These are phyloP conservation scores for Phania funesta DNA, from an alignment of 2,888 invertebrate species.

Conservation along the genomic window DNA sequence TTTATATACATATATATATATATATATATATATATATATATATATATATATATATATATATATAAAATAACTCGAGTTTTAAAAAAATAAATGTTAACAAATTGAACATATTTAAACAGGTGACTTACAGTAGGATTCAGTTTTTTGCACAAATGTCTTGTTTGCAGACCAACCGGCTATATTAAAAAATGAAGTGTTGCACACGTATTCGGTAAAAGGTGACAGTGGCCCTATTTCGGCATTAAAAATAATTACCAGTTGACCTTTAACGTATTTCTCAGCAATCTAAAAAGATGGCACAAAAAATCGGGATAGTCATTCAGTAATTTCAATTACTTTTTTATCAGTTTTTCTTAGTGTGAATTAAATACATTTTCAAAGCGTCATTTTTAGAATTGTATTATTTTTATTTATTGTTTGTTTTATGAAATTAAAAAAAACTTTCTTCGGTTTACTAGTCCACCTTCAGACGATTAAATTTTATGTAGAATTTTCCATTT, in stretches of 20 bases:
- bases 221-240: slow-evolving; percentile 75
- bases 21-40: background rate
- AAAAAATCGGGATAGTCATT: no score
- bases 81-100: background rate
- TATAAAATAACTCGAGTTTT: no score
- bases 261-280: slow-evolving; percentile 74
- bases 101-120: background rate
- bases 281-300: slow-evolving; percentile 70
- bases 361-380: no score
- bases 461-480: no score
- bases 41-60: background rate
- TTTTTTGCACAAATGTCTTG: slow-evolving; percentile 58
- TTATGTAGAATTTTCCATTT: no score
- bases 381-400: no score
- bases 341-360: no score
- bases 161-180: slow-evolving; percentile 75
- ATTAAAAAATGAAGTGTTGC: slow-evolving; percentile 74
- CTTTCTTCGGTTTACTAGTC: no score
- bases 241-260: slow-evolving; percentile 74
- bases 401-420: no score
- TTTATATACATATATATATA: background rate
- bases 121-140: slow-evolving; percentile 74
- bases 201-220: slow-evolving; percentile 74
- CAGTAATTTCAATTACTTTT: no score
- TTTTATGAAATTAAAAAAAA: no score